Evolutionary conservation across 2,888 invertebrate genomes (phyloP), one percentile per base, ranked within the genome.

Genomic region (Napeogenes sylphis): DNA sequence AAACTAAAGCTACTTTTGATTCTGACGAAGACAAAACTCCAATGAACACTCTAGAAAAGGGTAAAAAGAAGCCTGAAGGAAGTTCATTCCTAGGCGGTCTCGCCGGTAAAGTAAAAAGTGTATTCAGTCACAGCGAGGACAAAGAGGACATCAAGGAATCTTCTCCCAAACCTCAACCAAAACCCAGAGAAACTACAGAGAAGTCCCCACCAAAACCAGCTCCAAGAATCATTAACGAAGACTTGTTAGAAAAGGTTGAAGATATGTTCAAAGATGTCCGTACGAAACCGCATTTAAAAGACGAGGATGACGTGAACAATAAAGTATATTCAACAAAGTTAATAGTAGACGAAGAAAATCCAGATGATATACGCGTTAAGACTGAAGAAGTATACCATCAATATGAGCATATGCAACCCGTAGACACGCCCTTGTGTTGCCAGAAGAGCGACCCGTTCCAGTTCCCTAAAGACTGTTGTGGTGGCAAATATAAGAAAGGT

Each of bases 11-110:
- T 2, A 90, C 91, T 2, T 90, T 92, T 63, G 91, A 92, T 71
- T 92, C 92, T 0, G 91, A 91, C 56, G 90, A 91, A 73, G 91
- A 91, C 61, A 91, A 91, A 73, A 91, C 91, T 13, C 89, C 91
- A 5, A 90, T 90, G 78, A 92, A 91, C 64, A 89, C 92, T 14
- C 80, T 92, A n/a, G 85, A 89, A 59, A 91, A 90, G 66, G 84
- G 92, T 62, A 82, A 82, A 59, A 91, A 91, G 71, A 84, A 92
- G 72, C 89, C 91, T 62, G 78, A 82, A 45, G 87, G 86, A 60
- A 81, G 80, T 32, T 78, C 85, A 30, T 89, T 90, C 79, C 76
- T 90, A 35, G 87, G 88, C 33, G 88, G 87, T 54, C 80, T 88
- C 61, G 84, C 85, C 71, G 81, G 85, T 75, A 85, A 90, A 82